phyloP scores from a whole-genome alignment of 2,888 invertebrate genomes.

The Trissolcus japonicus region DNA sequence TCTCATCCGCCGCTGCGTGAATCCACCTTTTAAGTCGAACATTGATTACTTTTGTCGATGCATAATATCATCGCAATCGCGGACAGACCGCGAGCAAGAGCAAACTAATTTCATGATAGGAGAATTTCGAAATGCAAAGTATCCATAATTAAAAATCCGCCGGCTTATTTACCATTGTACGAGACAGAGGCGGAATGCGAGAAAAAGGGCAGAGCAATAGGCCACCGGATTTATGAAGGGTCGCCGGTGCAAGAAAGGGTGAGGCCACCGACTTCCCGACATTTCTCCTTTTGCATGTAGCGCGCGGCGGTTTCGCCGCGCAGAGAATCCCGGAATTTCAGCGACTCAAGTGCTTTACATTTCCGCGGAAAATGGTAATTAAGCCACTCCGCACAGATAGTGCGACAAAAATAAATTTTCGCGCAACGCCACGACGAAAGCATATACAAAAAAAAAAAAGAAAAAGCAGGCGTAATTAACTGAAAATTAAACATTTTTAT shows the following conservation, averaged over 20 bases:
- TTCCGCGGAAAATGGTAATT: slow-evolving; percentile 53
- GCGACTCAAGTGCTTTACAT: slow-evolving; percentile 49
- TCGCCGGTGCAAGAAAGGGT: slow-evolving; percentile 49
- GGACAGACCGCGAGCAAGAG: too few species aligned
- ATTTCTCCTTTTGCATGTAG: slow-evolving; percentile 49
- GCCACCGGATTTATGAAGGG: slow-evolving; percentile 65
- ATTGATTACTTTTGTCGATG: slow-evolving; percentile 3
- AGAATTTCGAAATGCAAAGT: slow-evolving; percentile 63
- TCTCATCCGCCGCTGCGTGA: slow-evolving; percentile 26
- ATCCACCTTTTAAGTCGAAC: slow-evolving; percentile 28
- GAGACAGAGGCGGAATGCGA: slow-evolving; percentile 18
- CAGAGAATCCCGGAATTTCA: slow-evolving; percentile 47
- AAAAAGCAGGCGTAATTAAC: slow-evolving; percentile 29
- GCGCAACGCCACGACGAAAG: slow-evolving; percentile 16
- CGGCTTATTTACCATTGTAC: slow-evolving; percentile 68
- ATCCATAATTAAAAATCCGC: slow-evolving; percentile 72
- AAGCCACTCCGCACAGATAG: slow-evolving; percentile 47
- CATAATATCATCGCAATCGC: background rate
- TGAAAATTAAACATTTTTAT: slow-evolving; percentile 18
- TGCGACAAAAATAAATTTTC: slow-evolving; percentile 52
- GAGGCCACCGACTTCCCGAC: slow-evolving; percentile 41
- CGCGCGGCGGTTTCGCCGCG: slow-evolving; percentile 27
- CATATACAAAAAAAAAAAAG: slow-evolving; percentile 30
- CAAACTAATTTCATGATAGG: slow-evolving; percentile 18
- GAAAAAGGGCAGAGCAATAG: slow-evolving; percentile 44